Evolutionary conservation across 1,140 invertebrate genomes (phyloP).

Genomic region (Drosophila mauritiana): DNA sequence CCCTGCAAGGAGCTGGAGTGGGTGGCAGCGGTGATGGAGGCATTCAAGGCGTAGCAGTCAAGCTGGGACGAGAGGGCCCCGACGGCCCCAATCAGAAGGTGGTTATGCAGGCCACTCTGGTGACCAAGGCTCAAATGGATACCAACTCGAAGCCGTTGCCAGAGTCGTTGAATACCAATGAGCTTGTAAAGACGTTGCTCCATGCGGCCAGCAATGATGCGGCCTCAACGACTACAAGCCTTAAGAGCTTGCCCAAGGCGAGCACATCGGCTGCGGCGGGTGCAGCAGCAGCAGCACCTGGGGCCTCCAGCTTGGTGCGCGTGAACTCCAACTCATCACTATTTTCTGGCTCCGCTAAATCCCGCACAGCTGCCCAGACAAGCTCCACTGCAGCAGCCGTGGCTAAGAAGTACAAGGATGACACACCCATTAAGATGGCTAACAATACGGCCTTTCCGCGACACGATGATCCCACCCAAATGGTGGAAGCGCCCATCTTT

Average conservation of each 20-base stretch:
- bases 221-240: constrained; percentile 62
- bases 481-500: constrained; percentile 93
- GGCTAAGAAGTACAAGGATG: constrained; percentile 79
- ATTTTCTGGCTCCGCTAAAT: constrained; percentile 78
- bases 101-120: constrained; percentile 88
- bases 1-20: constrained; percentile 86
- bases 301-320: constrained; percentile 54
- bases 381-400: constrained; percentile 36
- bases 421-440: constrained; percentile 84
- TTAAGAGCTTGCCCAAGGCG: constrained; percentile 86
- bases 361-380: constrained; percentile 58
- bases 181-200: constrained; percentile 76
- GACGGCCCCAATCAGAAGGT: constrained; percentile 88
- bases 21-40: constrained; percentile 84
- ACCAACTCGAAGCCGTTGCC: constrained; percentile 84
- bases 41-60: constrained; percentile 89
- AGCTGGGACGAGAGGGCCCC: constrained; percentile 88
- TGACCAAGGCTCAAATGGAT: constrained; percentile 87
- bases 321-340: constrained; percentile 79
- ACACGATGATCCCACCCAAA: constrained; percentile 85
- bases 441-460: constrained; percentile 87
- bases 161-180: constrained; percentile 72
- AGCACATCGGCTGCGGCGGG: constrained; percentile 63
- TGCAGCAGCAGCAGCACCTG: not conserved
- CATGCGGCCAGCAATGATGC: constrained; percentile 62